A percentile compares a stretch with the other conserved stretches of the same genome.
phyloP scores from a whole-genome alignment of 2,888 invertebrate species.

The Acronicta aceris region DNA sequence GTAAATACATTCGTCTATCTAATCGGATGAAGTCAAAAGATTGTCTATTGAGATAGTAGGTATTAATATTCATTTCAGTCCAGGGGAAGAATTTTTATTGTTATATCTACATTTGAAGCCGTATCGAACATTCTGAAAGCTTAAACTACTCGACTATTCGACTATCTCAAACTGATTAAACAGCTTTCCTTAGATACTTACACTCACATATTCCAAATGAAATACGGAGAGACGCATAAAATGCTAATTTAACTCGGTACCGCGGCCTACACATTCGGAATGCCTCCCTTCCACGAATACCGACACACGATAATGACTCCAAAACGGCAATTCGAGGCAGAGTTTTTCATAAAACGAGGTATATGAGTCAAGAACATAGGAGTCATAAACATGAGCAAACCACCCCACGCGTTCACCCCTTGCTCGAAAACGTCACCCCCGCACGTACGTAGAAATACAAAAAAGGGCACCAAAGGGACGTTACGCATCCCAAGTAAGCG shows the following conservation, averaged over 20 bases:
- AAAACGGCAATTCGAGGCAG: constrained; percentile 79
- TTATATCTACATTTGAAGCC: constrained; percentile 50
- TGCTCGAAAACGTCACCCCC: constrained; percentile 88
- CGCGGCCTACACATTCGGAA: constrained; percentile 60
- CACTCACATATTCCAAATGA: constrained; percentile 53
- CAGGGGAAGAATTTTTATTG: constrained; percentile 57
- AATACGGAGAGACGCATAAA: constrained; percentile 61
- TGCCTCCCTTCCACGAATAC: constrained; percentile 67
- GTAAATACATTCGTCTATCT: constrained; percentile 49
- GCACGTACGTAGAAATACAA: constrained; percentile 86
- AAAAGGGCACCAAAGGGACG: constrained; percentile 87
- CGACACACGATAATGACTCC: constrained; percentile 77
- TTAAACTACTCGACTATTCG: constrained; percentile 56
- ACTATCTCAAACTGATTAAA: constrained; percentile 60
- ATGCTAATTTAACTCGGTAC: constrained; percentile 68
- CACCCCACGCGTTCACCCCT: constrained; percentile 87
- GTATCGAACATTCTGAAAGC: constrained; percentile 52
- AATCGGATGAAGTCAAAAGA: constrained; percentile 51
- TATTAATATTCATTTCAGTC: constrained; percentile 58
- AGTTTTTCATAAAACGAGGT: constrained; percentile 86
- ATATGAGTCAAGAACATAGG: constrained; percentile 87
- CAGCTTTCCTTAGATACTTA: constrained; percentile 55
- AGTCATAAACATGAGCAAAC: constrained; percentile 81
- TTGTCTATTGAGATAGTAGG: constrained; percentile 52
- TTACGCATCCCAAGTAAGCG: constrained; percentile 86